These are phyloP conservation scores for Polypedilum pembai DNA, from an alignment of 1,140 invertebrate genomes.

Conservation along the genomic window DNA sequence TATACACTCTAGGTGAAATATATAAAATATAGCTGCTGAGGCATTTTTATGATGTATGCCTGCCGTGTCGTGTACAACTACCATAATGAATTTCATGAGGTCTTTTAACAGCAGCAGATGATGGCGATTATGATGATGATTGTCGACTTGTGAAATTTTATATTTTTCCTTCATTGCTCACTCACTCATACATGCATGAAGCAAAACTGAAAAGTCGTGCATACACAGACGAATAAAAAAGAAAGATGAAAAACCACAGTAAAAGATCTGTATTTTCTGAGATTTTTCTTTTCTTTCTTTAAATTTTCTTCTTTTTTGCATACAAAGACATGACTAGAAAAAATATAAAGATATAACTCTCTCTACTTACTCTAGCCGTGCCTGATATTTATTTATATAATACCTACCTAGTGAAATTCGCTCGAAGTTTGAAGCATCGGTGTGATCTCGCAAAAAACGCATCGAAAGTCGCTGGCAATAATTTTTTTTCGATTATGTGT, in stretches of 20 bases:
- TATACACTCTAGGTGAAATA: too few species aligned
- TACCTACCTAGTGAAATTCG: conserved; percentile 22
- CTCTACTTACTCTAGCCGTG: not conserved
- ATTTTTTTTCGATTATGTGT: not conserved
- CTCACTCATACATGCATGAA: not conserved
- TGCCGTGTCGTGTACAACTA: too few species aligned
- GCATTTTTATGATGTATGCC: too few species aligned
- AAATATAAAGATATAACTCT: conserved; percentile 26
- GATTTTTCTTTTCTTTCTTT: too few species aligned
- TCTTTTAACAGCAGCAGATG: too few species aligned
- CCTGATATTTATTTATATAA: conserved; percentile 29
- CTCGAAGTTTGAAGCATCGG: conserved; percentile 16
- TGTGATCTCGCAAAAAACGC: not conserved
- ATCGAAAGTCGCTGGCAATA: not conserved
- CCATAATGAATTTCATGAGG: too few species aligned
- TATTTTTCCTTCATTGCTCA: conserved; percentile 17
- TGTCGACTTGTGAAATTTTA: conserved; percentile 18
- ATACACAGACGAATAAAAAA: not conserved
- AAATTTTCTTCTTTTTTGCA: conserved; percentile 10
- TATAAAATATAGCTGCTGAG: too few species aligned
- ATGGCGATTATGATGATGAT: not conserved
- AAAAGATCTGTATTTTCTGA: conserved; percentile 1
- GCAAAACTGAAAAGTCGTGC: not conserved
- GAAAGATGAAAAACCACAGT: not conserved
- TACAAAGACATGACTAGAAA: conserved; percentile 21